Conservation (phyloP, 2,797 vertebrate species). For the Poeciliopsis gracilis region DNA sequence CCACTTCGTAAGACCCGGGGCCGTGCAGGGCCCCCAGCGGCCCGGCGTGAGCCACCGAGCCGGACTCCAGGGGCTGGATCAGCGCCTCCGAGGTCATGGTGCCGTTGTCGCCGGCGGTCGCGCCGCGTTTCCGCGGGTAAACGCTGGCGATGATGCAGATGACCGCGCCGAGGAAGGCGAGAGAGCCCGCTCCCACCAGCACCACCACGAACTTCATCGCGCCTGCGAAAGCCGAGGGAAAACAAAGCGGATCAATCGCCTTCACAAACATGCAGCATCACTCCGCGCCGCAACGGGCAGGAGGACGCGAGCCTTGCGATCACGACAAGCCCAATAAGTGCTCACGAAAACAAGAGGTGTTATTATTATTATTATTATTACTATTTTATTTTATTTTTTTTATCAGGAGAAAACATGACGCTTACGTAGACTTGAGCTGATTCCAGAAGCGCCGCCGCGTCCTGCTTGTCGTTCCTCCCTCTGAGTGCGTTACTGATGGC, state of each 20-base stretch:
- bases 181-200: slow-evolving; percentile 90
- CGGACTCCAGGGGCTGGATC: slow-evolving; percentile 67
- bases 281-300: background rate
- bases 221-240: slow-evolving; percentile 7
- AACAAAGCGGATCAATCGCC: background rate
- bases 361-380: too few relatives aligned
- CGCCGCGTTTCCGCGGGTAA: slow-evolving; percentile 85
- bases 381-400: too few relatives aligned
- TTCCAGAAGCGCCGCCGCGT: slow-evolving; percentile 19
- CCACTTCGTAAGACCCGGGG: slow-evolving; percentile 74
- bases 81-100: slow-evolving; percentile 78
- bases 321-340: background rate
- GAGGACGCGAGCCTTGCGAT: background rate
- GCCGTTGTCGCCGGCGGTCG: slow-evolving; percentile 80
- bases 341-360: background rate
- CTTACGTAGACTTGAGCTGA: slow-evolving; percentile 36
- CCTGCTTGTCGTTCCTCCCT: slow-evolving; percentile 6
- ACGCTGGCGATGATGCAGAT: slow-evolving; percentile 96
- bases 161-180: slow-evolving; percentile 93
- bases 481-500: slow-evolving; percentile 34
- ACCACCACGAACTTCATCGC: slow-evolving; percentile 95
- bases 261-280: slow-evolving; percentile 5
- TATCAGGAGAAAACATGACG: background rate
- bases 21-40: slow-evolving; percentile 88
- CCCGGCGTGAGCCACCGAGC: slow-evolving; percentile 79